Evolutionary conservation across 2,113 vertebrate genomes (phyloP), one percentile per base, ranked within the genome.

Genomic region (Lophotis ruficrista): DNA sequence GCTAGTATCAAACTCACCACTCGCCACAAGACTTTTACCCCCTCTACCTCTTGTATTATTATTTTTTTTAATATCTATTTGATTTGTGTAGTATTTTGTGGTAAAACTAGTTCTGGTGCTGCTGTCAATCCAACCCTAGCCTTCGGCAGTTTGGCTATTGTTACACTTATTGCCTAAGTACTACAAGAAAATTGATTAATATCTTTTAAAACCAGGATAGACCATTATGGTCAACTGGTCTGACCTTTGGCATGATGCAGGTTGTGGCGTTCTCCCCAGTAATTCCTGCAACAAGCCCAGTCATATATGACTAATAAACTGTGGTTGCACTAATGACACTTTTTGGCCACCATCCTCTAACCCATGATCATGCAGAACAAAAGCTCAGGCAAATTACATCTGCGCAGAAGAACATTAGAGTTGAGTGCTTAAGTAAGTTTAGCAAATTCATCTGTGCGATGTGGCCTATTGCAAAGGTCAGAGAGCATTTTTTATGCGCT

Each of bases 1-100:
- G 69, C 73, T 91, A 83, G 83, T 85, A 94, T 94, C 73, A 96
- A 93, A 75, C 62, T 96, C 96, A 60, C 87, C 84, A 93, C 64
- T 96, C 96, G 60, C 87, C 84, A 93, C 64, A 92, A 93, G 69
- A 14, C 31, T 96, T 97, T 95, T 95, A 92, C 86, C 9, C 64
- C 76, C 35, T 14, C 56, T 65, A 16, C 30, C 21, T 61, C 14
- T 23, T 30, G 11, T 35, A 68, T 62, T 62, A 30, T 53, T 53
- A 28, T 28, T 64, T 33, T 71, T 93, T 96, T 90, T 89, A 89
- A 89, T 96, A 90, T 77, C 25, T 37, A 10, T 8, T 96, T 95
- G 69, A 96, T 96, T 38, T 90, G 53, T 94, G 45, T 72, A 35
- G 43, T 77, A 21, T 51, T 91, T 70, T 76, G 68, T 47, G 30